Conservation (phyloP, 30 jellyfish, hydroid and myxozoan species). For the Sanderia malayensis region DNA sequence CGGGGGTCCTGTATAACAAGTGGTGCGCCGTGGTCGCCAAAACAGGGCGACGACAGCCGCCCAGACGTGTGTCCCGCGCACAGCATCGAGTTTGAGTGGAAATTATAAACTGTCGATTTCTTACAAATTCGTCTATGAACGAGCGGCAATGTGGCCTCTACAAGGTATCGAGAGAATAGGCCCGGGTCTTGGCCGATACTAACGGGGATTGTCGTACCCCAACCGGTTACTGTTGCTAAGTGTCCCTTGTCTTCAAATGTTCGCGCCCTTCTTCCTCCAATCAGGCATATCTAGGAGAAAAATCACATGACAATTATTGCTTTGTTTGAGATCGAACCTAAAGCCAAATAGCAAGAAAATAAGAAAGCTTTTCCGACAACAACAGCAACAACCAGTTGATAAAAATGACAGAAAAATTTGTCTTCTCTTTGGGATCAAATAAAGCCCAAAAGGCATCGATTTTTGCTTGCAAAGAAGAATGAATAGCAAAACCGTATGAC, state of each 20-base stretch:
- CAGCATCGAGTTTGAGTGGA: conserved; percentile 57
- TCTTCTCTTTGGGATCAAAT: too few relatives aligned
- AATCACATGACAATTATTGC: too few relatives aligned
- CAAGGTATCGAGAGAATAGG: conserved; percentile 18
- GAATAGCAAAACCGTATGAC: too few relatives aligned
- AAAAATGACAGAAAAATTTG: too few relatives aligned
- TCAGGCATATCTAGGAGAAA: conserved; percentile 86
- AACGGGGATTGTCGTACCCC: conserved; percentile 70
- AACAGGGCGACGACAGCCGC: conserved; percentile 75
- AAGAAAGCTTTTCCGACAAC: too few relatives aligned
- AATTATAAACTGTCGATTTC: conserved; percentile 59
- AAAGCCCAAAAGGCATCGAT: too few relatives aligned
- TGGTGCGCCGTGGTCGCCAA: conserved; percentile 95
- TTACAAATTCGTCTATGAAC: conserved; percentile 62
- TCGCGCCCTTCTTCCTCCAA: conserved; percentile 64
- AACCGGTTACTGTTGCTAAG: conserved; percentile 82
- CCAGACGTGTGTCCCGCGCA: conserved; percentile 79
- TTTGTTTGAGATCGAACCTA: too few relatives aligned
- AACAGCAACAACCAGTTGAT: too few relatives aligned
- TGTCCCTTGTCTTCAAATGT: conserved; percentile 51
- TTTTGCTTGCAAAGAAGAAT: too few relatives aligned
- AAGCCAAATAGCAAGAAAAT: too few relatives aligned
- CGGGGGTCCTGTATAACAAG: conserved; percentile 72
- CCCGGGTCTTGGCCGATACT: conserved; percentile 55
- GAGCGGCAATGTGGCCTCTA: conserved; percentile 64